phyloP scores from a whole-genome alignment of 2,797 vertebrate genomes.

The Hemitrygon akajei region DNA sequence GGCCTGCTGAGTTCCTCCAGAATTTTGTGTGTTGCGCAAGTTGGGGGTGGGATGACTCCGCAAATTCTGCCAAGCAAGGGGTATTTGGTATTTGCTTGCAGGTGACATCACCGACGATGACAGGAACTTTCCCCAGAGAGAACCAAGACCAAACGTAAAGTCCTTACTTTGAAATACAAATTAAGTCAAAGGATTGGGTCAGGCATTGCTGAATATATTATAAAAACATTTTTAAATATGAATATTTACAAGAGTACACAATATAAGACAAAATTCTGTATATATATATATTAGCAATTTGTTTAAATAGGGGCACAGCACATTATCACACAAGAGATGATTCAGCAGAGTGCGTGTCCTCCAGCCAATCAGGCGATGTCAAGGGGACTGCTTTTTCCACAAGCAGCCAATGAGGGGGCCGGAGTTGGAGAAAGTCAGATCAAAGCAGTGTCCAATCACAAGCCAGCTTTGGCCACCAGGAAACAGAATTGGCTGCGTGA shows the following conservation, averaged over 20 bases:
- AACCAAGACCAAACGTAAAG: too few species aligned
- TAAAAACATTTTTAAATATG: slow-evolving; percentile 36
- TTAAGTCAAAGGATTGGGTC: neutral
- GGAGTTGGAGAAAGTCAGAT: neutral
- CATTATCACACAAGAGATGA: slow-evolving; percentile 28
- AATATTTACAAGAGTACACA: slow-evolving; percentile 38
- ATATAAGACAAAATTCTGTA: slow-evolving; percentile 36
- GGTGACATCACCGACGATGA: too few species aligned
- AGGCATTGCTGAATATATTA: slow-evolving; percentile 35
- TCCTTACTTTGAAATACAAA: too few species aligned
- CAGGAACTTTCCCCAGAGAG: too few species aligned
- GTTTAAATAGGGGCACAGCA: slow-evolving; percentile 28
- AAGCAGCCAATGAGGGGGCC: slow-evolving; percentile 18
- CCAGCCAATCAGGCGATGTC: slow-evolving; percentile 2
- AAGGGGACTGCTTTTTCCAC: neutral
- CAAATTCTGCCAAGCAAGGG: too few species aligned
- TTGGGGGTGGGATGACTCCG: too few species aligned
- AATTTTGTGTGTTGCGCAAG: too few species aligned
- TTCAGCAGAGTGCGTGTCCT: slow-evolving; percentile 11
- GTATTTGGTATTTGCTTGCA: too few species aligned
- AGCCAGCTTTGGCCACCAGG: neutral
- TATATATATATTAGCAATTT: slow-evolving; percentile 38
- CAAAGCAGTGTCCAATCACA: slow-evolving; percentile 27
- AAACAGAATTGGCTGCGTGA: neutral
- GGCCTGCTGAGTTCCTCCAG: too few species aligned